Evolutionary conservation across 2,113 vertebrate genomes (phyloP), one percentile per base, ranked within the genome.

Genomic region (Ploceus nigricollis): DNA sequence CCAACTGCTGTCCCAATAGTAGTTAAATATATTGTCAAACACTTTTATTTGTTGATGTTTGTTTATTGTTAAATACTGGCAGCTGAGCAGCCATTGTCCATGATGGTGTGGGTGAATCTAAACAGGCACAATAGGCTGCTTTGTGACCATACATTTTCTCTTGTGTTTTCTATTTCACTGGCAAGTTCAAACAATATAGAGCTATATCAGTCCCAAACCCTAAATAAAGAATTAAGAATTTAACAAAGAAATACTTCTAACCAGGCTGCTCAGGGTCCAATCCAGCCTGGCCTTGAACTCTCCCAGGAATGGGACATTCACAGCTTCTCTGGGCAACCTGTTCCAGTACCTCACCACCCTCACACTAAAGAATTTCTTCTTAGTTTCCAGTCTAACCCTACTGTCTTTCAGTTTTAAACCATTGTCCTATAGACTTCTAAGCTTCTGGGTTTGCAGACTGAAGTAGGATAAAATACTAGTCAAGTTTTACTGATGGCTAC

Each of bases 51-150:
- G 42, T 81, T 58, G 42, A 50, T 87, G 35, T 51, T 93, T 83
- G n/a, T 63, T 92, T 69, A 79, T 69, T 84, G 66, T 89, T 72
- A 35, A 82, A 61, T 60, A 53, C 61, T 96, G 93, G 95, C 91
- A 93, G 61, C 81, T 87, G 87, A 79, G 82, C 65, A 93, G 37
- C 69, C 81, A 91, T 94, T 96, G 90, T 95, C 25, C n/a, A 3
- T n/a, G 61, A 25, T 53, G 53, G 24, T 63, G 48, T 39, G 89
- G 30, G 21, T 70, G 83, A 73, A 82, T 27, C 53, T 85, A 22
- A 58, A 24, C 25, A 69, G 78, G 40, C 53, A 87, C 75, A 85
- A 72, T 33, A 40, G 44, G 21, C 28, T 76, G 78, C n/a, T 48
- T n/a, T 44, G 53, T 57, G 15, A 65, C 19, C 50, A 72, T n/a